phyloP scores from a whole-genome alignment of 1,140 invertebrate genomes.

The Episyrphus balteatus region DNA sequence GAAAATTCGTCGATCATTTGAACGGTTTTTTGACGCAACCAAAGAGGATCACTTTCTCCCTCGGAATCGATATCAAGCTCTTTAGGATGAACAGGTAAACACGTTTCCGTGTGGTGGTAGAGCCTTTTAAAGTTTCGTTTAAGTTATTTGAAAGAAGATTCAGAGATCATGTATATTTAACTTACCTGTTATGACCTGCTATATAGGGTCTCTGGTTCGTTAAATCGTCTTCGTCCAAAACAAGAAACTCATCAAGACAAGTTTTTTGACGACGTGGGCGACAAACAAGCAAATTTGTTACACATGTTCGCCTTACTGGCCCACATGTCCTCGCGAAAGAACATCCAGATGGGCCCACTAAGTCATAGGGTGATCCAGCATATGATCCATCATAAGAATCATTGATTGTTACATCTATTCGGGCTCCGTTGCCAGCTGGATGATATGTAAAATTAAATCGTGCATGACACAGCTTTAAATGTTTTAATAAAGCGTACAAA shows the following conservation, averaged over 20 bases:
- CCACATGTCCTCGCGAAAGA: conserved; percentile 58
- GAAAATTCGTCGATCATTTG: conserved; percentile 99
- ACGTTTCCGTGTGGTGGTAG: conserved; percentile 90
- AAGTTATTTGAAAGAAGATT: neutral
- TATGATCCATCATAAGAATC: conserved; percentile 93
- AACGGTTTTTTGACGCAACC: conserved; percentile 87
- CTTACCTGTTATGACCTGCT: conserved; percentile 76
- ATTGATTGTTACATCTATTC: conserved; percentile 92
- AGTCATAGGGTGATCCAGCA: conserved; percentile 85
- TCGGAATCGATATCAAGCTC: conserved; percentile 91
- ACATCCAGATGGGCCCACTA: conserved; percentile 56
- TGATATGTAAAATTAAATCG: conserved; percentile 75
- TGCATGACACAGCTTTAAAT: conserved; percentile 86
- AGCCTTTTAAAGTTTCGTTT: conserved; percentile 43
- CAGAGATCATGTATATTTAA: neutral
- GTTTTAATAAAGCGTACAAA: conserved; percentile 82
- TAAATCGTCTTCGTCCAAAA: conserved; percentile 67
- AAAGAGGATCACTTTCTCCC: conserved; percentile 87
- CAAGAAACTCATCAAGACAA: conserved; percentile 73
- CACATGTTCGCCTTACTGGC: conserved; percentile 70
- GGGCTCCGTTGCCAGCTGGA: conserved; percentile 62
- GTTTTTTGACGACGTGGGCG: conserved; percentile 58
- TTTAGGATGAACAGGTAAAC: conserved; percentile 85
- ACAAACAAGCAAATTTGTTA: conserved; percentile 84
- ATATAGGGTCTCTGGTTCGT: conserved; percentile 73